Base-by-base conservation (phyloP, 2,888 invertebrate genomes). In the Phyllotreta striolata region DNA sequence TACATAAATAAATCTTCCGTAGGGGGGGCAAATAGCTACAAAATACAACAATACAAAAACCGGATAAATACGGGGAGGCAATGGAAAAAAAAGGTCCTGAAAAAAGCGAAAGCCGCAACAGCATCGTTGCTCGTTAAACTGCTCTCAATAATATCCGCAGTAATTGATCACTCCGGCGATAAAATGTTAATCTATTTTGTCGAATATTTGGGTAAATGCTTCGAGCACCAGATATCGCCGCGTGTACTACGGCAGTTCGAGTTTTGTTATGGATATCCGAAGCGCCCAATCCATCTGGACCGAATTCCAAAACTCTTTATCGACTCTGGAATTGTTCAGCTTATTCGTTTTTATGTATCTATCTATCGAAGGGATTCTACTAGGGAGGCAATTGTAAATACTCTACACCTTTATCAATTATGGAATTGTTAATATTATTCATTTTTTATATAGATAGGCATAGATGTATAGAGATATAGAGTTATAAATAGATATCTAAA, bases 141-240 rank as follows among this genome's bases (percentile, higher is more conserved):
- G 59, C 59, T 59, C 63, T 61, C 64, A 47, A 64, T 64, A 56
- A 56, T 62, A 41, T 55, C 55, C 49, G 49, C 62, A 56, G 62
- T 56, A 60, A 56, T 64, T 64, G 61, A 64, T 60, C 56, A 52
- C 38, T 40, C 40, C 9, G 44, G 61, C 57, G 61, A 64, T 64
- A 61, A 59, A 63, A 62, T 68, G 69, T 66, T 71, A 71, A 72
- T 71, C 68, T 69, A 64, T 66, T 66, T 64, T 69, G 69, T 72
- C 73, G 72, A 72, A 69, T 68, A 70, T 59, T 63, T 67, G 64
- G 64, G 70, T 69, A 71, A 72, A 71, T 66, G 69, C 68, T 68
- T 14, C 46, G 65, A 65, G 60, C 64, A 60, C 55, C 66, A 67
- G 61, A 60, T 66, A 63, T 60, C 56, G 61, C 49, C 49, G 41